Base-by-base conservation (phyloP, 2,113 vertebrate species). In the Microcebus ravelobensis region DNA sequence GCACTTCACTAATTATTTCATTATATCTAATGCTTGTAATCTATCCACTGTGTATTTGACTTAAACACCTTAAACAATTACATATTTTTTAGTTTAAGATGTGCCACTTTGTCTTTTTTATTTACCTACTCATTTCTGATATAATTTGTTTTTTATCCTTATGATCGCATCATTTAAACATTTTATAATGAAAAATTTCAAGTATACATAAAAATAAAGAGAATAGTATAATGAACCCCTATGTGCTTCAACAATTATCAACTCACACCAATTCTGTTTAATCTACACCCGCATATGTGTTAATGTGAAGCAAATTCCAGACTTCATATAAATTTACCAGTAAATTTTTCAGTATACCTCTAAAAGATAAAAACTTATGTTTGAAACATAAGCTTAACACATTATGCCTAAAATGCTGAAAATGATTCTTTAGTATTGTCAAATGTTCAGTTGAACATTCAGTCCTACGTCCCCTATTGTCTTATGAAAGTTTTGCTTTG, bases 261-360 rank as follows among this genome's bases (percentile, higher is more conserved):
- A 55, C 71, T 90, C 61, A 85, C 6, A 29, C 29, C 80, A 85
- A 45, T 48, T 29, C 36, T 70, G 18, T 71, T 80, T 91, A n/a
- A 61, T 52, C 52, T 67, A 50, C 39, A 52, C 13, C 4, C 13
- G 67, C 23, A 63, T 48, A 14, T 61, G 27, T n/a, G 52, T 74
- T 95, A 86, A 81, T 52, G 13, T 42, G 73, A 86, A 86, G 80
- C 85, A 93, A 93, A 87, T 42, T 50, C 27, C 39, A 59, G 65
- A 59, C 21, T 77, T 82, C 21, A 68, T 31, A 8, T 70, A 59
- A 59, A 86, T 93, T 76, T 15, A 86, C 42, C 31, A 76, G 48
- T 68, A 93, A 74, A 39, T 52, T 52, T 61, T 74, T 73, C 55
- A 87, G 4, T 15, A 55, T 81, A 59, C 27, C 31, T 92, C 65